Evolutionary conservation across 2,888 invertebrate species (phyloP).

Genomic region (Rhamnusium bicolor): DNA sequence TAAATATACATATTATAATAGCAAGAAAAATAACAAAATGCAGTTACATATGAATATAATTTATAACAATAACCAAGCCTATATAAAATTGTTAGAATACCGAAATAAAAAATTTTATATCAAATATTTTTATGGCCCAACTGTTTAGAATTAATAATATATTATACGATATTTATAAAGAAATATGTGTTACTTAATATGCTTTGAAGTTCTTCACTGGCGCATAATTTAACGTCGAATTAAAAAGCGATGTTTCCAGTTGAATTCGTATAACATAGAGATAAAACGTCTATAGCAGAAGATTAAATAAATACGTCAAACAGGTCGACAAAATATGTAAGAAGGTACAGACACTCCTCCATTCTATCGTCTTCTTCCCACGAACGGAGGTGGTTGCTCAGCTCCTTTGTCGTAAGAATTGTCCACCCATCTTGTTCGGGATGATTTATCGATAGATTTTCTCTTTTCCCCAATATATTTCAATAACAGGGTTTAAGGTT

Average conservation of each 20-base stretch:
- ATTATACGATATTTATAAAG: neutral
- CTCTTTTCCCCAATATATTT: slow-evolving; percentile 54
- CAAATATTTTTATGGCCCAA: neutral
- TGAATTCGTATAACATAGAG: neutral
- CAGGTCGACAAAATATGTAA: slow-evolving; percentile 29
- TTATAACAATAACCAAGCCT: too few relatives aligned
- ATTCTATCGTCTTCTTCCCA: slow-evolving; percentile 13
- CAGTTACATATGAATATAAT: too few relatives aligned
- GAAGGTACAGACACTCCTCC: slow-evolving; percentile 8
- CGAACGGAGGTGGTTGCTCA: slow-evolving; percentile 36
- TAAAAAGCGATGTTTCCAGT: slow-evolving; percentile 2
- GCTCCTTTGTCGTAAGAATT: slow-evolving; percentile 53
- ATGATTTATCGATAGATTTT: slow-evolving; percentile 57
- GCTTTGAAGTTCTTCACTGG: neutral
- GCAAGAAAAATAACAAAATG: too few relatives aligned
- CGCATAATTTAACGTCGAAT: neutral
- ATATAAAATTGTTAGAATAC: neutral
- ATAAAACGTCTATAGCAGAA: slow-evolving; percentile 8
- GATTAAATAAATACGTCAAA: slow-evolving; percentile 35
- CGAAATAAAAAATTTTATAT: neutral
- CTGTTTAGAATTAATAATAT: neutral
- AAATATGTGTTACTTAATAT: neutral
- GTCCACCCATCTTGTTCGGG: slow-evolving; percentile 56
- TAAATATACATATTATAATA: too few relatives aligned
- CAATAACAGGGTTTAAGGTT: slow-evolving; percentile 53